Evolutionary conservation across 2,113 vertebrate species (phyloP), one percentile per base, ranked within the genome.

Genomic region (Gracilinanus agilis): DNA sequence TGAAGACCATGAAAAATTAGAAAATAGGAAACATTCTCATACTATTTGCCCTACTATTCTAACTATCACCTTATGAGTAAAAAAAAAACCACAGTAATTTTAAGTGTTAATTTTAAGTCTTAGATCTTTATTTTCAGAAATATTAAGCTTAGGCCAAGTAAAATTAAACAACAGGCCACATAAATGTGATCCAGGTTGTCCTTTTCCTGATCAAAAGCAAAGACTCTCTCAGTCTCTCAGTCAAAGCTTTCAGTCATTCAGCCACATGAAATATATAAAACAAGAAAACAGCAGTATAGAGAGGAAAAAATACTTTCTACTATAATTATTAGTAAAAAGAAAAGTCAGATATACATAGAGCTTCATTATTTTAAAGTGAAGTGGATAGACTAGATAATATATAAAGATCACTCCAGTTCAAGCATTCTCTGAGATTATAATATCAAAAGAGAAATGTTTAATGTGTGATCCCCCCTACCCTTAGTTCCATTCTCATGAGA

Each of bases 41-140:
- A 29, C 0, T 61, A 61, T 67, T 67, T 67, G 58, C 11, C 61
- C 61, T 67, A 67, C 24, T 9, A 58, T 29, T 67, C 29, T 34
- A 67, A 67, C 13, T 29, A 67, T 67, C 61, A 67, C 4, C 13
- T 16, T 19, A 58, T 25, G 27, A 25, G 55, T 2, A 4, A 8
- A 56, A 56, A 55, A 55, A 56, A 56, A 24, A 34, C 29, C n/a
- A 67, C 3, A 67, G n/a, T 13, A 25, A 58, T 25, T 0, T 67
- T 67, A 13, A 25, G 8, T 67, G 11, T 67, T 67, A 67, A 67
- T 67, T n/a, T n/a, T n/a, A n/a, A n/a, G 4, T n/a, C 0, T 89
- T 89, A 53, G 11, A 44, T 55, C 21, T 88, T 13, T 75, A 19
- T 90, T 95, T 95, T 94, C 11, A 94, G 44, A 94, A 92, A 94